Evolutionary conservation across 2,888 invertebrate species (phyloP), one percentile per base, ranked within the genome.

Genomic region (Galerucella pusilla): DNA sequence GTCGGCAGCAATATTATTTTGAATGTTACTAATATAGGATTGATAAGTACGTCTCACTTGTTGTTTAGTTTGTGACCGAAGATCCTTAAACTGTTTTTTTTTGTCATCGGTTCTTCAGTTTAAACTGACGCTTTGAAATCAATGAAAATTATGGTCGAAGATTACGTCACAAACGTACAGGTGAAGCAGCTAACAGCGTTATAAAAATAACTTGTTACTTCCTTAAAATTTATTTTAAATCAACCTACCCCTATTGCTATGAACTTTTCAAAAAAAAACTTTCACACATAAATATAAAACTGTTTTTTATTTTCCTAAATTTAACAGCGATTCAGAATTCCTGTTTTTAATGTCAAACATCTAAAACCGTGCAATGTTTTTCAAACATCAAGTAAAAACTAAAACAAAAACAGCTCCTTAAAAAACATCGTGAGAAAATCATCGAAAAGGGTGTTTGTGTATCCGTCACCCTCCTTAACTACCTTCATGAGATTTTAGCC

Each of bases 341-440:
- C 81, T 79, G 77, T 77, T 82, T 77, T 77, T 57, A 57, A 76
- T 81, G 81, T 82, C 80, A 76, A 80, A 81, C 81, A 82, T 80
- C 60, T 69, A 76, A 79, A 81, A 80, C 81, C 78, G 71, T 75
- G 76, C 75, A 77, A 81, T 81, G 81, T 81, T 80, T 78, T 77
- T 77, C 79, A 79, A 80, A 80, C 76, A 76, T 78, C 72, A 74
- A 75, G 80, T 74, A 71, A 75, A 67, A 42, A 70, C 66, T 71
- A 69, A 80, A 80, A 77, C 76, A 78, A 78, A 78, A 78, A 78
- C 77, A 74, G 46, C 35, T 52, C 28, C 46, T 16, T 71, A 77
- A 78, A 77, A 76, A 78, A 74, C 75, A 64, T 25, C 77, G 78
- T 78, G 78, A 78, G 78, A 77, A 78, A 74, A 35, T 35, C 6